phyloP scores from a whole-genome alignment of 2,113 vertebrate genomes.

The Poeciliopsis prolifica region DNA sequence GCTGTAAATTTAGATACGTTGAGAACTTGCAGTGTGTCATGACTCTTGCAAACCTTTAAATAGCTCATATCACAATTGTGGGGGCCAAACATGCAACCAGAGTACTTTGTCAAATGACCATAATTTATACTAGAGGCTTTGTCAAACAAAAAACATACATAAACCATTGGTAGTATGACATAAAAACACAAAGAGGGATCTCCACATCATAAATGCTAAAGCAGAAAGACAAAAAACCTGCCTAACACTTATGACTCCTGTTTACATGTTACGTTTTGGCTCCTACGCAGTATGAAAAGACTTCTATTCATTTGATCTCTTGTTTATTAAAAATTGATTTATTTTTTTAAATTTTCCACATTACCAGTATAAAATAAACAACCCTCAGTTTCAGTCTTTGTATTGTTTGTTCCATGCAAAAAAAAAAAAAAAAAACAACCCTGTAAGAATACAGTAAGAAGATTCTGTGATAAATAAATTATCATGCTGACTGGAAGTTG shows the following conservation, averaged over 20 bases:
- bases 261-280: background rate
- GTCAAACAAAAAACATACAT: background rate
- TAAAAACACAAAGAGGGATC: background rate
- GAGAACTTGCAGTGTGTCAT: too few relatives aligned
- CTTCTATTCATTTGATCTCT: background rate
- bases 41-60: too few relatives aligned
- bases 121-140: background rate
- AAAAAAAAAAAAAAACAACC: constrained; percentile 1
- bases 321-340: background rate
- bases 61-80: too few relatives aligned
- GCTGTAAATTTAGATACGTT: too few relatives aligned
- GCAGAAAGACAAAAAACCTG: background rate
- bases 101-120: too few relatives aligned
- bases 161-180: background rate
- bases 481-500: constrained; percentile 35
- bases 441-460: constrained; percentile 49
- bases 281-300: background rate
- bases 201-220: background rate
- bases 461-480: constrained; percentile 38
- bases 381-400: background rate
- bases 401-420: constrained; percentile 2
- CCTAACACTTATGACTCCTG: background rate
- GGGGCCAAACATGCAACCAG: too few relatives aligned
- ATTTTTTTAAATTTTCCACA: background rate
- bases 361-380: background rate